phyloP scores from a whole-genome alignment of 2,797 vertebrate genomes.

The Rhodeus uyekii region DNA sequence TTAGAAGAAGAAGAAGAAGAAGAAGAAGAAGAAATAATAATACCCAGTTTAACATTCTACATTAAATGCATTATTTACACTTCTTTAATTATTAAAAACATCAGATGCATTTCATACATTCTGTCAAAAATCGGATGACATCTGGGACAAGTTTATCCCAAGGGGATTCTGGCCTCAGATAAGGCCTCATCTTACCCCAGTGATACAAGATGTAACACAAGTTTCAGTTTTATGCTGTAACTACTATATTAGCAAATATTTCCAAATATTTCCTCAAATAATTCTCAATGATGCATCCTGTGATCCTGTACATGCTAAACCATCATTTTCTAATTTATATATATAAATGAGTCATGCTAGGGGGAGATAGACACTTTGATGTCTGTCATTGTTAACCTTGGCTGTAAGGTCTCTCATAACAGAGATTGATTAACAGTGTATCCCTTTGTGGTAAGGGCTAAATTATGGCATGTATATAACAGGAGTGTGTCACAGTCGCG shows the following conservation, averaged over 20 bases:
- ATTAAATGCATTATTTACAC: background rate
- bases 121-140: background rate
- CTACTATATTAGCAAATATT: background rate
- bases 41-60: background rate
- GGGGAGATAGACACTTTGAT: conserved; percentile 66
- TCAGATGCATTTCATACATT: background rate
- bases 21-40: background rate
- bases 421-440: too few species aligned
- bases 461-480: conserved; percentile 50
- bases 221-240: background rate
- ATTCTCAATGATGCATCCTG: background rate
- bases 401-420: conserved; percentile 32
- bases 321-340: too few species aligned
- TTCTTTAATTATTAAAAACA: background rate
- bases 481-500: too few species aligned
- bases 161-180: background rate
- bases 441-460: conserved; percentile 60
- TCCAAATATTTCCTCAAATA: background rate
- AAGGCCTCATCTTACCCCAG: background rate
- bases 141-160: background rate
- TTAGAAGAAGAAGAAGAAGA: background rate
- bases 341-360: conserved; percentile 65
- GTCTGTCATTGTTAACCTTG: conserved; percentile 68
- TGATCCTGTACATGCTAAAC: background rate
- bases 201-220: conserved; percentile 14